Conservation (phyloP, 2,797 vertebrate genomes). For the Pogoniulus pusillus region DNA sequence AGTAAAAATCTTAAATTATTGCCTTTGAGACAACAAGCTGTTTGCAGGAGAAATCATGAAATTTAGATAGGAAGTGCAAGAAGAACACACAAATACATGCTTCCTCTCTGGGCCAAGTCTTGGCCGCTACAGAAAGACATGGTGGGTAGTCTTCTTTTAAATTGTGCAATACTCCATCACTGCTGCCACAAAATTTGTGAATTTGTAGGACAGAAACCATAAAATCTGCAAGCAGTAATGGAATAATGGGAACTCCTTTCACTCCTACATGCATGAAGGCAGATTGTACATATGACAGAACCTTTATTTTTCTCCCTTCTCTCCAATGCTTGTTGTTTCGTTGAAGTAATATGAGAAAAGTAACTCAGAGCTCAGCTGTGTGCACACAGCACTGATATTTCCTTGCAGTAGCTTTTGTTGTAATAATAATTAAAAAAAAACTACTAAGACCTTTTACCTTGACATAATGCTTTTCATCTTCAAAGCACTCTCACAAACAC, state of each 20-base stretch:
- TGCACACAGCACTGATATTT: not conserved
- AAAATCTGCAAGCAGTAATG: not conserved
- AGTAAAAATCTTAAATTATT: not conserved
- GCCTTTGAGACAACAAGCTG: not conserved
- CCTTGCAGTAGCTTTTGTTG: not conserved
- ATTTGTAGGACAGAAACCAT: not conserved
- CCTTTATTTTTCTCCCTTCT: not conserved
- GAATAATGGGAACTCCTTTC: not conserved
- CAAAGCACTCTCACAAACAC: slow-evolving; percentile 8
- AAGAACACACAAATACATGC: not conserved
- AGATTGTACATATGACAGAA: not conserved
- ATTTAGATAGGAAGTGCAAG: not conserved
- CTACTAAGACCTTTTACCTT: not conserved
- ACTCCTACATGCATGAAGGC: not conserved
- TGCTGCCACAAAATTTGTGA: not conserved
- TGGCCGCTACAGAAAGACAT: not conserved
- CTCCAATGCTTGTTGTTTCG: not conserved
- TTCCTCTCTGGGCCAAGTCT: not conserved
- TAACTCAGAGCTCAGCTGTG: not conserved
- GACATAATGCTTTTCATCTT: slow-evolving; percentile 43
- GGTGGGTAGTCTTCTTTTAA: not conserved
- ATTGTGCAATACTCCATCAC: rapidly evolving
- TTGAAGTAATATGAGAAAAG: slow-evolving; percentile 27
- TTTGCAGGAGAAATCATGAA: not conserved
- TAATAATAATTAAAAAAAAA: not conserved